phyloP scores from a whole-genome alignment of 2,113 vertebrate species.

The Hirundichthys speculiger region DNA sequence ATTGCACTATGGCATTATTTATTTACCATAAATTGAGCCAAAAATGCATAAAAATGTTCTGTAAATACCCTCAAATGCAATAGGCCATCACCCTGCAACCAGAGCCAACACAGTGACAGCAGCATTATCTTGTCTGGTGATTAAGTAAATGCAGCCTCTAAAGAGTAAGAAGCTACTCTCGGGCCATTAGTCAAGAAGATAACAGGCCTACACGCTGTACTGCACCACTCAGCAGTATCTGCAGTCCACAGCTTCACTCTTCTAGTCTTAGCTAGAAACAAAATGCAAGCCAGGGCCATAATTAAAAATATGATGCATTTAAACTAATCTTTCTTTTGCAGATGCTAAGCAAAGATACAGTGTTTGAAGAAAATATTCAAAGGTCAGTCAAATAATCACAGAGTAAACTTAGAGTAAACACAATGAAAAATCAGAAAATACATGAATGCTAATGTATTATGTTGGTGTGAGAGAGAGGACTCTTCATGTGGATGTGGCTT shows the following conservation, averaged over 20 bases:
- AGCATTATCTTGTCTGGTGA: conserved; percentile 73
- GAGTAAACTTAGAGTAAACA: no score
- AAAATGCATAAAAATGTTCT: no score
- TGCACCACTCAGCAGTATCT: conserved; percentile 77
- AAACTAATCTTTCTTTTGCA: conserved; percentile 17
- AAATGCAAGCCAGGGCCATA: conserved; percentile 24
- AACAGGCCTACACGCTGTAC: conserved; percentile 56
- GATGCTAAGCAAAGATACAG: neutral
- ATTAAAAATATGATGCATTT: conserved; percentile 11
- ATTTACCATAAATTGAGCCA: no score
- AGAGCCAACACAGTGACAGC: conserved; percentile 57
- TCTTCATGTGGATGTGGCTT: no score
- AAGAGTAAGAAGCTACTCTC: conserved; percentile 73
- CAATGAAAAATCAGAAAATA: no score
- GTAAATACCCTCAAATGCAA: conserved; percentile 43
- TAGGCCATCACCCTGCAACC: conserved; percentile 42
- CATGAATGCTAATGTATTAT: no score
- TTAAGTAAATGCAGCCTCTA: conserved; percentile 76
- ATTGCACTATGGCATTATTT: no score
- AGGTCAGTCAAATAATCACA: no score
- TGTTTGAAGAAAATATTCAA: no score
- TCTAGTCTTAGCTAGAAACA: conserved; percentile 43
- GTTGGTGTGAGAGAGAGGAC: no score
- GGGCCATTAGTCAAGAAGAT: conserved; percentile 78
- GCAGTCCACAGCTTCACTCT: conserved; percentile 47